Percentiles rank a stretch among this genome's conserved stretches.
Evolutionary conservation across 1,140 invertebrate species (phyloP).

Genomic region (Rhyzopertha dominica): DNA sequence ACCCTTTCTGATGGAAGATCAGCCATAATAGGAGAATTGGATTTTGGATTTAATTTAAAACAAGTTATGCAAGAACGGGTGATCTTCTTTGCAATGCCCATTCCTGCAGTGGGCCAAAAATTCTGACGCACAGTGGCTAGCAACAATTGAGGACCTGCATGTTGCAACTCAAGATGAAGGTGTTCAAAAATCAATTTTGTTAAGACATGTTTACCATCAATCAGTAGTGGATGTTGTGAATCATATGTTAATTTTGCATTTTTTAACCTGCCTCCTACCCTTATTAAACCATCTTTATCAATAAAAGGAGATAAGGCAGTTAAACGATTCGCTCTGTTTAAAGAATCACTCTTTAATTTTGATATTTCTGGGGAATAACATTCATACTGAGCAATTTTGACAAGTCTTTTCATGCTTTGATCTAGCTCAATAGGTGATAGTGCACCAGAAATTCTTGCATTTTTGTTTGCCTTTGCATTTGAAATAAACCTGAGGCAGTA

Average conservation of each 20-base stretch:
- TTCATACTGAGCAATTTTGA: slow-evolving; percentile 9
- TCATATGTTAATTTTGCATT: no score
- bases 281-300: slow-evolving; percentile 5
- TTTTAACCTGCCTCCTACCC: slow-evolving; percentile 6
- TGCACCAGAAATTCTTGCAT: background rate
- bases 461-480: slow-evolving; percentile 4
- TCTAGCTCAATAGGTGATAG: slow-evolving; percentile 15
- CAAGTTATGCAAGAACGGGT: slow-evolving; percentile 26
- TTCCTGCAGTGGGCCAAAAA: slow-evolving; percentile 26
- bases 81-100: slow-evolving; percentile 16
- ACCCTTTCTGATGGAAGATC: slow-evolving; percentile 23
- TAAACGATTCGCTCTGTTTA: background rate
- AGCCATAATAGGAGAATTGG: slow-evolving; percentile 18
- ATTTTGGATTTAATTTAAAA: slow-evolving; percentile 13
- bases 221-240: no score
- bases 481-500: slow-evolving; percentile 16
- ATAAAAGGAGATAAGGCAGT: slow-evolving; percentile 4
- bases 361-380: slow-evolving; percentile 15
- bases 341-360: background rate
- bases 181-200: slow-evolving; percentile 11
- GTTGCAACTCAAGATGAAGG: slow-evolving; percentile 8
- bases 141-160: slow-evolving; percentile 30
- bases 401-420: background rate
- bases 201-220: no score
- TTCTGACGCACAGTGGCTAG: slow-evolving; percentile 19